These are phyloP conservation scores for Spermophilus dauricus DNA, from an alignment of 2,113 vertebrate genomes.

Conservation along the genomic window DNA sequence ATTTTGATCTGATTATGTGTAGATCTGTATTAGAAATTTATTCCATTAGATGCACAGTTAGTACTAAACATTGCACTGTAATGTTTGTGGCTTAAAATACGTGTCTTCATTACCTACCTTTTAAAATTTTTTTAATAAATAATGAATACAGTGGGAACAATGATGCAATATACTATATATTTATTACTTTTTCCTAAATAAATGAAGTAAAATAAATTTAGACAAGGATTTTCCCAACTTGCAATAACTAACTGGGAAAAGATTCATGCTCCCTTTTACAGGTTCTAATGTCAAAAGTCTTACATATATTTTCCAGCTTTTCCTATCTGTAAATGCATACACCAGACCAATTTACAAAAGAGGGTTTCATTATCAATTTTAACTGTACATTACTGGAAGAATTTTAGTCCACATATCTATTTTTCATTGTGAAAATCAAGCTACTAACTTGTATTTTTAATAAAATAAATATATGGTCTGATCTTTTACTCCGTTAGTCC, in stretches of 20 bases:
- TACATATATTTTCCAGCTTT: constrained; percentile 73
- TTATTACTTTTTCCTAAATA: background rate
- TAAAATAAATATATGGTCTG: constrained; percentile 15
- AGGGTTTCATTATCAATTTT: constrained; percentile 78
- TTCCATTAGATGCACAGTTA: background rate
- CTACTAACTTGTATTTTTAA: constrained; percentile 64
- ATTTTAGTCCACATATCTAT: constrained; percentile 65
- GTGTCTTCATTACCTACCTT: background rate
- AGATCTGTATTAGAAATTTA: too few relatives aligned
- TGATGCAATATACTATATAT: background rate
- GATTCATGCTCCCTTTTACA: background rate
- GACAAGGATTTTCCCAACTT: background rate
- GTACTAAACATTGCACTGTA: background rate
- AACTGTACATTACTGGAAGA: constrained; percentile 65
- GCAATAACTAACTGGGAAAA: background rate
- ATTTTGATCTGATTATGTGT: too few relatives aligned
- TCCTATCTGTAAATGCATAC: constrained; percentile 77
- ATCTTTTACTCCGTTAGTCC: background rate
- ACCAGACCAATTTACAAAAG: constrained; percentile 76
- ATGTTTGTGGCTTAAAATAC: background rate
- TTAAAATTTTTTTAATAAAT: background rate
- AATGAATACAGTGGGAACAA: background rate
- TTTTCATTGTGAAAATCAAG: constrained; percentile 78
- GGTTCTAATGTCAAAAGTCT: background rate
- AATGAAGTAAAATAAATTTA: background rate